A percentile compares a stretch with the other conserved stretches of the same genome.
phyloP scores from a whole-genome alignment of 2,888 invertebrate species.

The Limnephilus auricula region DNA sequence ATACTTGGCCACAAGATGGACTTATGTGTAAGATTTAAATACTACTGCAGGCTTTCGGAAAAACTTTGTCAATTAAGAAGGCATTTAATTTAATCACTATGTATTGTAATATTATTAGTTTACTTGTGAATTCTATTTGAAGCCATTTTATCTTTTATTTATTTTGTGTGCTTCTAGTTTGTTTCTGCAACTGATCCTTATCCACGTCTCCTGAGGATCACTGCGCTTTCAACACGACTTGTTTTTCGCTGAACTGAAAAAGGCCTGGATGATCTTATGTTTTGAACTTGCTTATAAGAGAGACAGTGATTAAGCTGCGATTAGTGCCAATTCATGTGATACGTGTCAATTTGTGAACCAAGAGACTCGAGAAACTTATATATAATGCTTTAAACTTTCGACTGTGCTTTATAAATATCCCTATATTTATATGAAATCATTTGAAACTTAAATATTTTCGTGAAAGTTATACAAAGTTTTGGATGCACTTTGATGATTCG shows the following conservation, averaged over 20 bases:
- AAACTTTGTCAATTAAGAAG: background rate
- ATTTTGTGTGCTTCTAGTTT: background rate
- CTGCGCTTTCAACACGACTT: background rate
- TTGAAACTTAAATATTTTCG: conserved; percentile 35
- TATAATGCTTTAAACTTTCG: conserved; percentile 41
- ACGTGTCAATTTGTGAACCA: conserved; percentile 49
- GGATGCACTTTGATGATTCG: conserved; percentile 42
- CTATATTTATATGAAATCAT: conserved; percentile 22
- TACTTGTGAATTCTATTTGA: no score
- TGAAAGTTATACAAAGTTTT: conserved; percentile 33
- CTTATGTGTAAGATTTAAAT: background rate
- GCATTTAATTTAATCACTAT: background rate
- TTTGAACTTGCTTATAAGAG: background rate
- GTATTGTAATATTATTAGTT: background rate
- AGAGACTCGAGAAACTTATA: conserved; percentile 22
- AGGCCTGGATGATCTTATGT: background rate
- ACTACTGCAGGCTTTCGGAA: background rate
- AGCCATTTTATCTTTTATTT: background rate
- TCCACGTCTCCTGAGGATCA: background rate
- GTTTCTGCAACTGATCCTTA: background rate
- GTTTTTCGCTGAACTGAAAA: background rate
- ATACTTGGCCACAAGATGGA: background rate
- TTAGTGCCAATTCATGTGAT: conserved; percentile 44
- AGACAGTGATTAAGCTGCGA: background rate
- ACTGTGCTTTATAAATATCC: conserved; percentile 41